phyloP scores from a whole-genome alignment of 2,888 invertebrate species.

The Cheilosia pagana region DNA sequence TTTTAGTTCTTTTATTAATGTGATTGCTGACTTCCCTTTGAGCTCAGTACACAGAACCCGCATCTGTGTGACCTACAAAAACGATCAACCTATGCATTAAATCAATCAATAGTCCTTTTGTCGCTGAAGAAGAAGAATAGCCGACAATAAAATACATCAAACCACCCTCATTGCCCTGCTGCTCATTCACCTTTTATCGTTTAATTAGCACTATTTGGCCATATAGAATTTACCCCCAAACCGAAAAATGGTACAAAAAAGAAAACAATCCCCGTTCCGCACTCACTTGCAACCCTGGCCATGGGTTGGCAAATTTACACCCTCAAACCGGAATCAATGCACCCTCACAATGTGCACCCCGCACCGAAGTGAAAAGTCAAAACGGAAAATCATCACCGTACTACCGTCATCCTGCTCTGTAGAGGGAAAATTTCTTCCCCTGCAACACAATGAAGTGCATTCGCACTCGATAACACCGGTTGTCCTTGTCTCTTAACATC shows the following conservation, averaged over 20 bases:
- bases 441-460: constrained; percentile 54
- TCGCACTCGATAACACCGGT: constrained; percentile 51
- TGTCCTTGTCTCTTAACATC: constrained; percentile 59
- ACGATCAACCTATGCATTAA: constrained; percentile 20
- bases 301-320: constrained; percentile 67
- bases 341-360: constrained; percentile 20
- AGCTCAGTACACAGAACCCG: background rate
- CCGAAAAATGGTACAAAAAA: constrained; percentile 8
- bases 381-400: constrained; percentile 51
- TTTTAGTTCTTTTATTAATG: no score
- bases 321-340: constrained; percentile 52
- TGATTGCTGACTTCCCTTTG: no score
- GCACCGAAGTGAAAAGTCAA: constrained; percentile 50
- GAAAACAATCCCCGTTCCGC: constrained; percentile 26
- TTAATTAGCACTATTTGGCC: constrained; percentile 59
- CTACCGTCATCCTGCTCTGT: constrained; percentile 41
- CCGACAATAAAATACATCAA: constrained; percentile 36
- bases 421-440: constrained; percentile 42
- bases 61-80: constrained; percentile 59
- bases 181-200: constrained; percentile 16
- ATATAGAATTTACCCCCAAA: constrained; percentile 7
- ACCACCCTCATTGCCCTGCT: background rate
- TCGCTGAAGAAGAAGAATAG: constrained; percentile 42
- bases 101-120: constrained; percentile 52
- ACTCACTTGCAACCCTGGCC: constrained; percentile 70